phyloP scores from a whole-genome alignment of 1,140 invertebrate species.

The Anastrepha ludens region DNA sequence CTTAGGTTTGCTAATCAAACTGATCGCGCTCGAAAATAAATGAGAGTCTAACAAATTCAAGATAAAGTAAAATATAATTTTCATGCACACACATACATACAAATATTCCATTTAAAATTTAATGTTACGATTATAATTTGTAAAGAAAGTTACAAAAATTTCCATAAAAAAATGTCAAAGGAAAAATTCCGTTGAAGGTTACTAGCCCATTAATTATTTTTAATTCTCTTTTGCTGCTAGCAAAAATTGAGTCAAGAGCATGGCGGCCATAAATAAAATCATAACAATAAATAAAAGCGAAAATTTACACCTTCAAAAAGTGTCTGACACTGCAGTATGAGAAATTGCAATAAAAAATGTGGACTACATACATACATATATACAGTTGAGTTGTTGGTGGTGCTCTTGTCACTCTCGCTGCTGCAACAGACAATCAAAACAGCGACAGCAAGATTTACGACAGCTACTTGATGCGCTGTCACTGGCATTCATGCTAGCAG shows the following conservation, averaged over 20 bases:
- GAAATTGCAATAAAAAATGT: background rate
- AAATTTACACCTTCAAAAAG: constrained; percentile 47
- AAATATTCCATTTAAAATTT: background rate
- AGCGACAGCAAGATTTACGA: constrained; percentile 17
- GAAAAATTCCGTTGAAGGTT: background rate
- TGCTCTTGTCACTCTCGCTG: background rate
- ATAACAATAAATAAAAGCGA: constrained; percentile 38
- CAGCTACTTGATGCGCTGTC: constrained; percentile 13
- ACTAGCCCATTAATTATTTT: constrained; percentile 3
- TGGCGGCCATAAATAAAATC: constrained; percentile 11
- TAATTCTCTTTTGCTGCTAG: background rate
- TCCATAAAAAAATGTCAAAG: background rate
- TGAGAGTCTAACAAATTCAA: no score
- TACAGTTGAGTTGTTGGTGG: background rate
- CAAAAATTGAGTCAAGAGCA: constrained; percentile 40
- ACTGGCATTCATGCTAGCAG: background rate
- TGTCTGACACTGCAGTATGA: constrained; percentile 37
- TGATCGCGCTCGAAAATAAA: no score
- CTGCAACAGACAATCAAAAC: background rate
- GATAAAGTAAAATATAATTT: no score
- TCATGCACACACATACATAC: background rate
- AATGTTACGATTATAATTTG: background rate
- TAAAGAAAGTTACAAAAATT: background rate
- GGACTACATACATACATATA: no score
- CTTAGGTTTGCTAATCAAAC: no score